Percentiles rank a stretch among this genome's conserved stretches.
Evolutionary conservation across 1,140 invertebrate genomes (phyloP).

Genomic region (Drosophila persimilis): DNA sequence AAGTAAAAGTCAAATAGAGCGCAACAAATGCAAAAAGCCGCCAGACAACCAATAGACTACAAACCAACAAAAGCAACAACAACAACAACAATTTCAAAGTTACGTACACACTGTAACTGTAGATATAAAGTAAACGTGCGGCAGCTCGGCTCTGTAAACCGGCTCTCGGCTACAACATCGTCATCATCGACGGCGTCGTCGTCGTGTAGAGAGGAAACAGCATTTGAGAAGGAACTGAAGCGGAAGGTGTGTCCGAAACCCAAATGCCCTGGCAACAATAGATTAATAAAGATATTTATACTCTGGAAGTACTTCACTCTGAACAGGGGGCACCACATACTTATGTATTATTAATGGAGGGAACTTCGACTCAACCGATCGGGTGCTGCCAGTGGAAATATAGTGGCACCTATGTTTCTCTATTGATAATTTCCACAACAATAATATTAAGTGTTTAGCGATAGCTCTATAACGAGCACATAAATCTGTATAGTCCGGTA

Average conservation of each 20-base stretch:
- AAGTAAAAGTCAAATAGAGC: constrained; percentile 80
- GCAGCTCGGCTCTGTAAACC: constrained; percentile 46
- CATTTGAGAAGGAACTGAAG: not conserved
- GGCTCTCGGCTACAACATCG: constrained; percentile 34
- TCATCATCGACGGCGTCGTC: no score
- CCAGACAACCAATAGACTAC: constrained; percentile 46
- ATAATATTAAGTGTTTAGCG: no score
- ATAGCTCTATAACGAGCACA: no score
- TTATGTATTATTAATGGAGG: no score
- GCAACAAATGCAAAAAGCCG: constrained; percentile 71
- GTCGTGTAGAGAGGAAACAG: constrained; percentile 7
- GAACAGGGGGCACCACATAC: no score
- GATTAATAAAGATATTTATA: no score
- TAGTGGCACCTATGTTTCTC: no score
- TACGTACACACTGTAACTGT: constrained; percentile 52
- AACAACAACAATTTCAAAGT: constrained; percentile 58
- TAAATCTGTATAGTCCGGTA: no score
- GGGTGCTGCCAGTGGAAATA: no score
- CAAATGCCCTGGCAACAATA: constrained; percentile 1
- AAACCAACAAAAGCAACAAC: not conserved
- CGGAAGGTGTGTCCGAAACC: not conserved
- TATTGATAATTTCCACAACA: no score
- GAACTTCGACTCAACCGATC: no score
- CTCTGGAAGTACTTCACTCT: no score
- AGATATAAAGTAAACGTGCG: constrained; percentile 36